phyloP scores from a whole-genome alignment of 1,140 invertebrate species.

The Diorhabda elongata region DNA sequence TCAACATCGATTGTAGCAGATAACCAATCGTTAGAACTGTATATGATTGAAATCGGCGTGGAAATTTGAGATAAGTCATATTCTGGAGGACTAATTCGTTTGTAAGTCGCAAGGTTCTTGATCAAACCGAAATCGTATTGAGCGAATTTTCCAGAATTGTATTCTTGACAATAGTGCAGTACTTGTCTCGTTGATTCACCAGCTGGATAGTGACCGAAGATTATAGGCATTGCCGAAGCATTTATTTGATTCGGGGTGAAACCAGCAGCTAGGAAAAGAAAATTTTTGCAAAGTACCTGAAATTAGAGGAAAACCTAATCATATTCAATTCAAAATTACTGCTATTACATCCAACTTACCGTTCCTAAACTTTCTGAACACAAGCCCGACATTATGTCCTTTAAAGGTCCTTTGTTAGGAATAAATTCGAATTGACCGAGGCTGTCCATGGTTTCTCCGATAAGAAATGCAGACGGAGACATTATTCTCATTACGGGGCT shows the following conservation, averaged over 20 bases:
- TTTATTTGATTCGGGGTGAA: conserved; percentile 54
- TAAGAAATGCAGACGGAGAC: neutral
- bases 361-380: conserved; percentile 50
- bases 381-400: conserved; percentile 43
- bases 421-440: neutral
- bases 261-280: conserved; percentile 57
- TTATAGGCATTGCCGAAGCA: conserved; percentile 57
- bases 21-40: conserved; percentile 54
- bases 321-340: too few relatives aligned
- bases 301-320: neutral
- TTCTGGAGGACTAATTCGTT: conserved; percentile 44
- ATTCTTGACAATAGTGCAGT: conserved; percentile 62
- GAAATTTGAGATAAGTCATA: conserved; percentile 55
- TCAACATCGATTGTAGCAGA: conserved; percentile 49
- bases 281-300: conserved; percentile 54
- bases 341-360: conserved; percentile 1
- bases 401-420: conserved; percentile 42
- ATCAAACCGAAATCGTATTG: conserved; percentile 53
- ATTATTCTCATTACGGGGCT: conserved; percentile 49
- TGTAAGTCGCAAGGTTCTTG: conserved; percentile 39
- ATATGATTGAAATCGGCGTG: conserved; percentile 53
- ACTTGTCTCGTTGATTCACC: conserved; percentile 73
- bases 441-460: neutral
- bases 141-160: conserved; percentile 55
- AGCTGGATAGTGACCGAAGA: conserved; percentile 68